Base-by-base conservation (phyloP, 2,888 invertebrate genomes). In the Epirrhoe tristata region DNA sequence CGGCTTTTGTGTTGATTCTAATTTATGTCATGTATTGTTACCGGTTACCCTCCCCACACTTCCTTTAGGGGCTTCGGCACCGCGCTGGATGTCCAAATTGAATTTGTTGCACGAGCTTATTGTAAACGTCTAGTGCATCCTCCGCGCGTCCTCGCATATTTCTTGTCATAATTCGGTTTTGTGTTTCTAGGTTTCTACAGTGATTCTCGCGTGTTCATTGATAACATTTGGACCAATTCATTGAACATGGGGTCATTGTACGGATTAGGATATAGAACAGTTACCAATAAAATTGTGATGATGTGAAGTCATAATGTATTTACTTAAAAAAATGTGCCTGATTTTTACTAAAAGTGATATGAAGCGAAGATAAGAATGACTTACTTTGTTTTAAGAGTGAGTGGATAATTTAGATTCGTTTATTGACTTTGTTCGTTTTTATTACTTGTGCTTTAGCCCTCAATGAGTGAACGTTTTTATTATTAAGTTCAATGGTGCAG, bases 21-120 rank as follows among this genome's bases (percentile, higher is more conserved):
- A 93, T 93, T 93, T 93, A 93, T 93, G 92, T 93, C 86, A 86
- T 88, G 91, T 85, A 92, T 93, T 92, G 91, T 92, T 86, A 58
- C 68, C 68, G 58, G 82, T 80, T 83, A 83, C 90, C 87, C 90
- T 88, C 91, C 90, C 91, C 90, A 89, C 91, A 85, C 87, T 89
- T 90, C 89, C 89, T 89, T 86, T 84, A 80, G 87, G 89, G 91
- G 85, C 88, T 86, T 81, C 78, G 86, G 84, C 81, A 82, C 82
- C 82, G 81, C 81, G 78, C 74, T 85, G 77, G 74, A 76, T 79
- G 83, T 84, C 81, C 80, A 85, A 86, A 86, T 89, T 87, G 85
- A 88, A 89, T 91, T 90, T 89, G 90, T 86, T 89, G 90, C 90
- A 88, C 80, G 86, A 84, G 80, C 83, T 85, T 83, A 85, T 90